Percentiles rank a stretch among this genome's conserved stretches.
Conservation (phyloP, 2,888 invertebrate species). For the Branchellion lobata region DNA sequence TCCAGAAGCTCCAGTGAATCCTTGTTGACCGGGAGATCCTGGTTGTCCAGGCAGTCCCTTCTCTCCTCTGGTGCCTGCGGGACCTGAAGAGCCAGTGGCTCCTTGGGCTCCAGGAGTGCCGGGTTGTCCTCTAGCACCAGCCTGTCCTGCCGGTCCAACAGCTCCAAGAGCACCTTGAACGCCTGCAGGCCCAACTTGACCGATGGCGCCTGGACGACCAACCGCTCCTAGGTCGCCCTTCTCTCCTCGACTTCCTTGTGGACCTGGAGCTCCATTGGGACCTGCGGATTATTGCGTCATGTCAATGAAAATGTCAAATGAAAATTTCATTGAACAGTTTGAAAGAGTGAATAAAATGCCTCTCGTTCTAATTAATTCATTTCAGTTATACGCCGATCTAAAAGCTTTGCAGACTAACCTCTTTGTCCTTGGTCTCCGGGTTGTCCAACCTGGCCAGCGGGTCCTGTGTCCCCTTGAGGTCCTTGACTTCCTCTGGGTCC, state of each 20-base stretch:
- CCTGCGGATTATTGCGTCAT: slow-evolving; percentile 26
- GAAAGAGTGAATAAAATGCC: too few species aligned
- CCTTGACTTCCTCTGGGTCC: slow-evolving; percentile 48
- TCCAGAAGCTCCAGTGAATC: slow-evolving; percentile 37
- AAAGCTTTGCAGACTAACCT: too few species aligned
- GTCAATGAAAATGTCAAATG: not conserved
- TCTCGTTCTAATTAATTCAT: too few species aligned
- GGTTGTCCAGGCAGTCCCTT: slow-evolving; percentile 46
- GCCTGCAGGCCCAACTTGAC: slow-evolving; percentile 46
- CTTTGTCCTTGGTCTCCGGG: slow-evolving; percentile 39
- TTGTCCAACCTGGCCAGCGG: slow-evolving; percentile 41
- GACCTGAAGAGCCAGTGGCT: slow-evolving; percentile 46
- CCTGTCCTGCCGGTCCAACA: slow-evolving; percentile 46
- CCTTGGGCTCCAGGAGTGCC: slow-evolving; percentile 32
- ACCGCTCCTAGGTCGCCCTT: slow-evolving; percentile 22
- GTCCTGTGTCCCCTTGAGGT: slow-evolving; percentile 42
- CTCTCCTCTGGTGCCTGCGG: not conserved
- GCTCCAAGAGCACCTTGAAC: slow-evolving; percentile 43
- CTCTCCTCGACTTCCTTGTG: slow-evolving; percentile 45
- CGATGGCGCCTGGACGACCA: slow-evolving; percentile 44
- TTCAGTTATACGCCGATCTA: too few species aligned
- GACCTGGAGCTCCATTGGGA: slow-evolving; percentile 44
- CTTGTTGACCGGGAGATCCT: slow-evolving; percentile 36
- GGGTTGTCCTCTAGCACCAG: slow-evolving; percentile 43
- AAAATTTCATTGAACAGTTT: too few species aligned